Evolutionary conservation across 2,113 vertebrate species (phyloP).

Genomic region (Xiphias gladius): DNA sequence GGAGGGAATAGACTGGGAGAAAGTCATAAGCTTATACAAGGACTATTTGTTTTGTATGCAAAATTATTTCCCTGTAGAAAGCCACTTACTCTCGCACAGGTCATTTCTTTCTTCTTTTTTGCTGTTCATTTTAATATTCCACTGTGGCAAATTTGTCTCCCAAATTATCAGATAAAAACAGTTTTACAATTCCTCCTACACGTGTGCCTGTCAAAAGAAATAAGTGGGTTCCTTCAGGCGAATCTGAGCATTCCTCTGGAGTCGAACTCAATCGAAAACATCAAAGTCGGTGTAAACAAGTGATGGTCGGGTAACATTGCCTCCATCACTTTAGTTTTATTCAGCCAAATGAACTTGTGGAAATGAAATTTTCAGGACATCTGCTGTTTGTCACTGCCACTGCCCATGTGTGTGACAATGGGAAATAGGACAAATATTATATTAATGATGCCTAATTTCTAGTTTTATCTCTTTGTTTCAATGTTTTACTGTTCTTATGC

Average conservation of each 20-base stretch:
- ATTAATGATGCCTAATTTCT: not conserved
- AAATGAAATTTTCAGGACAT: not conserved
- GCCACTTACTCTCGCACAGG: not conserved
- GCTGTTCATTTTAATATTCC: conserved; percentile 4
- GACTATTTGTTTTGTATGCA: conserved; percentile 4
- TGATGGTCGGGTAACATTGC: not conserved
- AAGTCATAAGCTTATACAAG: not conserved
- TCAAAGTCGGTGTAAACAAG: not conserved
- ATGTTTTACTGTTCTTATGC: not conserved
- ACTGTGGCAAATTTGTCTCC: not conserved
- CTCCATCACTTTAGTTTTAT: not conserved
- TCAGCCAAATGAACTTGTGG: conserved; percentile 3
- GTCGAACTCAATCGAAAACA: conserved; percentile 16
- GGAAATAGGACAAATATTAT: not conserved
- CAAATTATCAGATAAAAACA: conserved; percentile 23
- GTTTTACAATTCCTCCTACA: not conserved
- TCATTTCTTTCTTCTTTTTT: not conserved
- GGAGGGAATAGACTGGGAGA: conserved; percentile 22
- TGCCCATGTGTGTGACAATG: not conserved
- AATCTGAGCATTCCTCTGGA: conserved; percentile 3
- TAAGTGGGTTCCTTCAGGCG: not conserved
- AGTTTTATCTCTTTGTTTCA: not conserved
- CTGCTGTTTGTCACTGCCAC: not conserved
- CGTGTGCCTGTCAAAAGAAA: not conserved
- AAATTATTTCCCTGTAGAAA: not conserved